Evolutionary conservation across 2,113 vertebrate genomes (phyloP), one percentile per base, ranked within the genome.

Genomic region (Tenrec ecaudatus): DNA sequence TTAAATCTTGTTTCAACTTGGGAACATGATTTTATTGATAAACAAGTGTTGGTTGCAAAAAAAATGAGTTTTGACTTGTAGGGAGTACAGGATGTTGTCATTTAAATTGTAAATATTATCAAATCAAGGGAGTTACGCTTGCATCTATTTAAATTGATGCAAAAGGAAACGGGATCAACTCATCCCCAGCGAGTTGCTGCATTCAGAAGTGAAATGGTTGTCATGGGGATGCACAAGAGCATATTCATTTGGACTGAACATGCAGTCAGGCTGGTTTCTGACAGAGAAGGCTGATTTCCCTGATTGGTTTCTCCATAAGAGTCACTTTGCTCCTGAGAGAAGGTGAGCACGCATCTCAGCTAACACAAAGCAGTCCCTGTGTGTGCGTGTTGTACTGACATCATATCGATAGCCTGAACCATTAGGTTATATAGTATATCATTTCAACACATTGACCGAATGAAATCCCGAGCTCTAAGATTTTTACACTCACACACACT

Each of bases 21-120:
- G 58, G 23, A 91, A 89, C 62, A 80, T 23, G 33, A 77, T 89
- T 91, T 92, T 53, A 88, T 81, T 89, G 47, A 60, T 83, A 86
- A 88, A 80, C 10, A 89, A 94, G 88, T 27, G 83, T 91, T 86
- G 53, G 38, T 80, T 91, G 17, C 29, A 77, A 92, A 89, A 86
- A 62, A 64, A 31, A 12, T 22, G 53, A 71, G 25, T 75, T 92
- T 73, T 90, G 78, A 73, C 75, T 90, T 78, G 25, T 22, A 84
- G 36, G 81, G 43, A 93, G 22, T 84, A 82, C 38, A 79, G 33
- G 19, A 43, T 89, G 53, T 27, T 78, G 31, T 53, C 79, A 91
- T 88, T 93, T 96, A 94, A 93, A 79, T 83, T 91, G 85, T 94
- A 94, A 94, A 96, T 88, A 96, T 84, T 89, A n/a, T 78, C 75